Percentiles rank a stretch among this genome's conserved stretches.
phyloP scores from a whole-genome alignment of 1,140 invertebrate species.

The Elymnias hypermnestra region DNA sequence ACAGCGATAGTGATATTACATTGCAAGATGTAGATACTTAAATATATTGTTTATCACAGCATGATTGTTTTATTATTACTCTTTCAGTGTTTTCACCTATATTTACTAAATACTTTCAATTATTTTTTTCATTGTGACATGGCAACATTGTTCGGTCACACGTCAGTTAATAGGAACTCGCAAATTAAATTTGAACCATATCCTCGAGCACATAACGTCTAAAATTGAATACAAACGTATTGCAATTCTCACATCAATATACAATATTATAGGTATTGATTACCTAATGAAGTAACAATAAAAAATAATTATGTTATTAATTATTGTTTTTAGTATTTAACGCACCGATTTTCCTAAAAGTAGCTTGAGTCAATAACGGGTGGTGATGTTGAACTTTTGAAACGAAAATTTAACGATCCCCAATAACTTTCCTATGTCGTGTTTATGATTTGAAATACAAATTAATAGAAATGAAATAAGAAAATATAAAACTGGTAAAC shows the following conservation, averaged over 20 bases:
- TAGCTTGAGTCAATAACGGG: not conserved
- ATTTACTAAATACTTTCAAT: too few species aligned
- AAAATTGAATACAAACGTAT: too few species aligned
- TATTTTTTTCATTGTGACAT: too few species aligned
- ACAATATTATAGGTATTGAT: not conserved
- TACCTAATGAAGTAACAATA: not conserved
- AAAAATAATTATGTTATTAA: slow-evolving; percentile 1
- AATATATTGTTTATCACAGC: slow-evolving; percentile 23
- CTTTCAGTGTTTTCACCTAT: too few species aligned
- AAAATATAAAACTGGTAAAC: not conserved
- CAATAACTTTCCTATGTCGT: not conserved
- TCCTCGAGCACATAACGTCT: too few species aligned
- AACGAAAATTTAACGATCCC: too few species aligned
- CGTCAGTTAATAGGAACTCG: too few species aligned
- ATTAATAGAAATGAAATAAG: too few species aligned
- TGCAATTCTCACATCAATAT: too few species aligned
- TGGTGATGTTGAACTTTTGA: too few species aligned
- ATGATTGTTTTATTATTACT: slow-evolving; percentile 25
- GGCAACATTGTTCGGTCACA: too few species aligned
- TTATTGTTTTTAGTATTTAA: not conserved
- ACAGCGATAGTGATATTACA: slow-evolving; percentile 47
- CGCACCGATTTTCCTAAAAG: not conserved
- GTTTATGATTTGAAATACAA: not conserved
- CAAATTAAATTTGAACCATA: too few species aligned
- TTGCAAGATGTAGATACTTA: slow-evolving; percentile 34